Evolutionary conservation across 2,113 vertebrate species (phyloP), one percentile per base, ranked within the genome.

Genomic region (Chauna torquata): DNA sequence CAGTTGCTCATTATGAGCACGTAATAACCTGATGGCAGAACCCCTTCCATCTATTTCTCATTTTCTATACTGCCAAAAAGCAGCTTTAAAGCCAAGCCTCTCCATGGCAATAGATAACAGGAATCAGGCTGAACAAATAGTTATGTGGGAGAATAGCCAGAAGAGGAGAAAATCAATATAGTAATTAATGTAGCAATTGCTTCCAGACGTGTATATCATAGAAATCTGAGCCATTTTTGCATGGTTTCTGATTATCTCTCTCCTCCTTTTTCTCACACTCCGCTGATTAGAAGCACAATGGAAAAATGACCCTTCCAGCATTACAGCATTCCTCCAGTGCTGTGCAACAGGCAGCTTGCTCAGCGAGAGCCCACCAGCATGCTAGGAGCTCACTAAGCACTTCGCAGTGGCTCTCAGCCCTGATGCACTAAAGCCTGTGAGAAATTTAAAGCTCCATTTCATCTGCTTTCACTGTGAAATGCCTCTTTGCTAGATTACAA

Each of bases 271-370:
- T 18, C 72, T 93, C 82, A 66, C 36, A 45, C 50, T 57, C 82
- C 50, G n/a, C 10, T 91, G 64, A 66, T 89, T 74, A n/a, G 42
- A 76, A 38, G 6, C 24, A 54, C 1, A 28, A 24, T 24, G 65
- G 65, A 55, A 72, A 84, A 95, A 86, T 68, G 15, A 32, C 57
- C 16, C 34, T 90, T 92, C 28, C 68, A 84, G 38, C 55, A 30
- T 10, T 70, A 4, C 8, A 50, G 38, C 32, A 3, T 66, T 45
- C 49, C 68, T 44, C 61, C 47, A 62, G 28, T 4, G 0, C 30
- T 0, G 0, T 44, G 74, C 72, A 82, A 87, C 76, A 82, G 54
- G 72, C 57, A 36, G 2, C 0, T 0, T 0, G 0, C 18, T 79
- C 57, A 3, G 18, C 1, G 4, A 78, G 61, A 76, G 57, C 38